Conservation (phyloP, 2,797 vertebrate species). For the Tokudaia tokunoshimensis region DNA sequence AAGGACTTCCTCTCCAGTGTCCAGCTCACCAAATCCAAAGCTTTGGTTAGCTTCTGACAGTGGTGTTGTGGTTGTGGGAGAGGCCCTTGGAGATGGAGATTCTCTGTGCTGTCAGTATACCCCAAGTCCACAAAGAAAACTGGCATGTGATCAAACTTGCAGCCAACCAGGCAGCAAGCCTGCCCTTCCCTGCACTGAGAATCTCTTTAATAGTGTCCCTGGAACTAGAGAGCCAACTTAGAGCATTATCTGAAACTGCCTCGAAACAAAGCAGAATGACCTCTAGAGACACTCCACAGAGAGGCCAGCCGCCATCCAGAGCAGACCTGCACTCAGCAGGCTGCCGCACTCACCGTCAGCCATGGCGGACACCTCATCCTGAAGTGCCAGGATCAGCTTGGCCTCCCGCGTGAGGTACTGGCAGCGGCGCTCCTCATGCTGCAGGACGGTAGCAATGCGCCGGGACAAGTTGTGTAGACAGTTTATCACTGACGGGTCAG, state of each 20-base stretch:
- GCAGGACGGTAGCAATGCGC: conserved; percentile 96
- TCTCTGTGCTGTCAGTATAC: not conserved
- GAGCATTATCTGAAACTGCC: not conserved
- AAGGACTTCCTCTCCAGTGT: not conserved
- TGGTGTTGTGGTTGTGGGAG: not conserved
- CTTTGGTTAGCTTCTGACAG: not conserved
- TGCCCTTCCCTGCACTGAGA: not conserved
- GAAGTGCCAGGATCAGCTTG: conserved; percentile 97
- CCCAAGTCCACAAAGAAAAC: not conserved
- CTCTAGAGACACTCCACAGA: not conserved
- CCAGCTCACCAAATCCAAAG: not conserved
- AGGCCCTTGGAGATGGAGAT: not conserved
- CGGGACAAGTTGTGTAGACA: conserved; percentile 97
- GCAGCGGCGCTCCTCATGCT: conserved; percentile 98
- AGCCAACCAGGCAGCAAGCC: not conserved
- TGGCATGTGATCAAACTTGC: not conserved
- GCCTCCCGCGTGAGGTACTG: conserved; percentile 98
- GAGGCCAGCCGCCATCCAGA: not conserved
- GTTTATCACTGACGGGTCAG: conserved; percentile 95
- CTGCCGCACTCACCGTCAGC: conserved; percentile 93
- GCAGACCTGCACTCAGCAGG: not conserved
- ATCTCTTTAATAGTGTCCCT: not conserved
- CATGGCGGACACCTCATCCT: conserved; percentile 96
- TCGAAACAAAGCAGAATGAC: conserved; percentile 19
- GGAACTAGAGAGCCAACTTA: not conserved